These are phyloP conservation scores for Bombus pyrosoma DNA, from an alignment of 1,140 invertebrate species.

Conservation along the genomic window DNA sequence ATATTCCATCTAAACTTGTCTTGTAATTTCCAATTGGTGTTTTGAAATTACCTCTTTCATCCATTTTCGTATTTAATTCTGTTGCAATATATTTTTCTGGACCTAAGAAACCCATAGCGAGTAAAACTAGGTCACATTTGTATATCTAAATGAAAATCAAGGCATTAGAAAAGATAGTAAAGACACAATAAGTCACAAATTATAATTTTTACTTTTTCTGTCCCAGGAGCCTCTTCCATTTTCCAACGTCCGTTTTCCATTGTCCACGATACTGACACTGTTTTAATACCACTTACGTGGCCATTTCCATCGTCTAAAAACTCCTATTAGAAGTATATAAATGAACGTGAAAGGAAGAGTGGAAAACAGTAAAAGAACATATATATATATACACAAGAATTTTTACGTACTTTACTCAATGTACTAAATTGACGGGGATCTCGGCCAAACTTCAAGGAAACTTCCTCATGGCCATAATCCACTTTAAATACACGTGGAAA, in stretches of 20 bases:
- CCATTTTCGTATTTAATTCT: constrained; percentile 92
- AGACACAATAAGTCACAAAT: background rate
- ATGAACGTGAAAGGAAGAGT: too few species aligned
- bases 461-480: constrained; percentile 99
- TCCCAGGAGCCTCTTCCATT: constrained; percentile 93
- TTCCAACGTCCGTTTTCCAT: constrained; percentile 96
- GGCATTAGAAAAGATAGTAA: too few species aligned
- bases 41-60: constrained; percentile 96
- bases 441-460: constrained; percentile 91
- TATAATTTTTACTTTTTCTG: constrained; percentile 85
- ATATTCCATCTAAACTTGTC: constrained; percentile 94
- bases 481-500: constrained; percentile 98
- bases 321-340: constrained; percentile 84
- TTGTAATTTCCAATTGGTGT: constrained; percentile 90
- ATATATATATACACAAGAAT: background rate
- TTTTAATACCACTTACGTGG: constrained; percentile 94
- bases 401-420: constrained; percentile 89
- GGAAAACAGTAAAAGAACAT: too few species aligned
- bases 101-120: constrained; percentile 99
- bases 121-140: constrained; percentile 95
- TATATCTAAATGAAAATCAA: constrained; percentile 83
- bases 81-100: constrained; percentile 95
- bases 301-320: constrained; percentile 96
- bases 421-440: constrained; percentile 98
- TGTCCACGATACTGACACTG: constrained; percentile 96